Base-by-base conservation (phyloP, 2,797 vertebrate species). In the Decapterus maruadsi region DNA sequence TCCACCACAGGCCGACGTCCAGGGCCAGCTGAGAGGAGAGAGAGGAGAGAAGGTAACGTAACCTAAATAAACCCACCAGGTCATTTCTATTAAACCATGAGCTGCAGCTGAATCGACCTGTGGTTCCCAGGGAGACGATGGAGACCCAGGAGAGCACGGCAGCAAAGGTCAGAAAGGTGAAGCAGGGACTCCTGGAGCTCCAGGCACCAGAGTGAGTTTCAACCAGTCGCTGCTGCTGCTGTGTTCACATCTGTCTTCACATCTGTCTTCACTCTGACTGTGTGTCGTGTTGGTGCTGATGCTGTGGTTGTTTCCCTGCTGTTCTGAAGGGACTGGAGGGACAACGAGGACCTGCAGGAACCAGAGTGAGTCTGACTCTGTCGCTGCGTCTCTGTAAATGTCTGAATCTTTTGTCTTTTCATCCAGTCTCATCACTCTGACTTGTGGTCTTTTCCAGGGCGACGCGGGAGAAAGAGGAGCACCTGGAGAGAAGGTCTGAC, bases 401-500 rank as follows among this genome's bases (percentile, higher is more conserved):
- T 70, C 40, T 78, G 22, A 74, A 56, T 64, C 0, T 36, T n/a
- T 3, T 67, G 50, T 12, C 9, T 62, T 20, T 19, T 54, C 55
- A 12, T n/a, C 50, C 5, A 40, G 46, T 63, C 19, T 29, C 71
- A 6, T 34, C 31, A 34, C 84, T n/a, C 1, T 68, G 1, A 38
- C 65, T 19, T 87, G n/a, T n/a, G 26, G 3, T 26, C 26, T 26
- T 26, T n/a, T 81, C 0, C 82, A 99, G 98, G 98, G 98, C 48
- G 97, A 98, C 61, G 29, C 94, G 0, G 98, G 98, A 58, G 95
- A 96, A 56, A 93, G 97, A 91, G 98, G 98, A 68, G 75, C 93
- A 4, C 88, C 95, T 0, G 98, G 98, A 93, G 98, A 99, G 50
- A 99, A 99, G 97, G 98, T 99, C 85, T 94, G 92, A 77, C 26